These are phyloP conservation scores for Drosophila lutescens DNA, from an alignment of 2,888 invertebrate genomes.

Conservation along the genomic window DNA sequence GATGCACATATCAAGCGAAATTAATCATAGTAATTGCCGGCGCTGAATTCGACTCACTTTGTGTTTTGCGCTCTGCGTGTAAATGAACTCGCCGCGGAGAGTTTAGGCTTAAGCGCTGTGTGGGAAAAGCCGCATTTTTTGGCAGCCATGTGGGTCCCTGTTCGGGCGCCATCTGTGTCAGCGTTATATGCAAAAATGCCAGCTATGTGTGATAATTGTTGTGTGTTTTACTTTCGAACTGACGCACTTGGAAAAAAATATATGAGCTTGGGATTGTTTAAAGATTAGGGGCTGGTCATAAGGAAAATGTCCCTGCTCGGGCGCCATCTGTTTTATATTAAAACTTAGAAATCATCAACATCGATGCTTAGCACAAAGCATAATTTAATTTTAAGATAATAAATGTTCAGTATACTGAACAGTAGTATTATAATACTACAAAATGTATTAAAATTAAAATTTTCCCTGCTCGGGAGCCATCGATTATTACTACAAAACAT, in stretches of 20 bases:
- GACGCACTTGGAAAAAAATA: conserved; percentile 5
- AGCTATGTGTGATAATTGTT: conserved; percentile 59
- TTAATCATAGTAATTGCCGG: conserved; percentile 74
- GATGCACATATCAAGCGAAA: conserved; percentile 67
- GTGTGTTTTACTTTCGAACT: conserved; percentile 41
- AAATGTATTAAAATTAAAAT: too few relatives aligned
- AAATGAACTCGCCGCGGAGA: conserved; percentile 66
- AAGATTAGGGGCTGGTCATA: not conserved
- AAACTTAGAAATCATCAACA: too few relatives aligned
- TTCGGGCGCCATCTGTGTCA: conserved; percentile 70
- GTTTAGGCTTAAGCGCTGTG: conserved; percentile 45
- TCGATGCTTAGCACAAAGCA: too few relatives aligned
- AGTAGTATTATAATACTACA: too few relatives aligned
- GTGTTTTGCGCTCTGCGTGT: conserved; percentile 65
- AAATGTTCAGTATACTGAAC: too few relatives aligned
- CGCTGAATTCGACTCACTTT: conserved; percentile 26
- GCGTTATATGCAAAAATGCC: conserved; percentile 67
- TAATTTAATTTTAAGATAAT: too few relatives aligned
- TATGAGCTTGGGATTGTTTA: not conserved
- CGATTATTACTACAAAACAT: too few relatives aligned
- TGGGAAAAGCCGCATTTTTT: conserved; percentile 72
- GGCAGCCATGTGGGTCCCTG: conserved; percentile 57
- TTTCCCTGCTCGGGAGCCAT: too few relatives aligned
- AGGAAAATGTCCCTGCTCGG: too few relatives aligned
- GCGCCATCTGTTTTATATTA: too few relatives aligned